Percentiles rank a stretch among this genome's conserved stretches.
These are phyloP conservation scores for Hyposoter dolosus DNA, from an alignment of 2,888 invertebrate genomes.

Conservation along the genomic window DNA sequence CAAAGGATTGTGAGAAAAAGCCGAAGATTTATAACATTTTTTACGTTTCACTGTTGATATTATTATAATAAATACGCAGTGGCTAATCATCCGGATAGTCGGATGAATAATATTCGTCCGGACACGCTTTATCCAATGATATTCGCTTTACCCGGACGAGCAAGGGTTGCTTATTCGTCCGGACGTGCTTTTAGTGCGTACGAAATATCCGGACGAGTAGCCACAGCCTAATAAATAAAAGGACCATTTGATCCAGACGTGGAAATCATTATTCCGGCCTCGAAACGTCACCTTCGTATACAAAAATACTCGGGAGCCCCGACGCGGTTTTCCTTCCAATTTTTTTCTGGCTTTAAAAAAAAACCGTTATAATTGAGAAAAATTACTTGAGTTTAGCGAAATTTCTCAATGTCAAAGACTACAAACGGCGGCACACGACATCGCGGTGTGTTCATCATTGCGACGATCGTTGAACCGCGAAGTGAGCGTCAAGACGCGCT, in stretches of 20 bases:
- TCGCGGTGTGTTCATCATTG: slow-evolving; percentile 48
- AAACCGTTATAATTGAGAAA: slow-evolving; percentile 36
- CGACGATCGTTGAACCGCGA: slow-evolving; percentile 62
- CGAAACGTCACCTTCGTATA: neutral
- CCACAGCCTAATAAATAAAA: neutral
- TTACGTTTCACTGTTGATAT: slow-evolving; percentile 20
- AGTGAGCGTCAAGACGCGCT: slow-evolving; percentile 47
- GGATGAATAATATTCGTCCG: too few species aligned
- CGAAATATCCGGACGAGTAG: too few species aligned
- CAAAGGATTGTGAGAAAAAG: slow-evolving; percentile 1
- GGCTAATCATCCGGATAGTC: too few species aligned
- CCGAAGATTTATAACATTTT: slow-evolving; percentile 14
- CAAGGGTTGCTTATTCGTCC: too few species aligned
- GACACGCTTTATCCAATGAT: too few species aligned
- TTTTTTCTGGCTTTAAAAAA: neutral
- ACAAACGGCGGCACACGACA: slow-evolving; percentile 27
- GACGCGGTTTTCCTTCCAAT: neutral
- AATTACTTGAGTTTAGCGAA: slow-evolving; percentile 20
- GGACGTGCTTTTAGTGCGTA: too few species aligned
- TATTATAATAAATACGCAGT: neutral
- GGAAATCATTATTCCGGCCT: neutral
- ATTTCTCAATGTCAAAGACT: slow-evolving; percentile 29
- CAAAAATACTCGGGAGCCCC: neutral
- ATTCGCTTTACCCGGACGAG: too few species aligned
- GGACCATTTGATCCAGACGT: neutral